These are phyloP conservation scores for Listrodromus nycthemerus DNA, from an alignment of 2,888 invertebrate species.

Conservation along the genomic window DNA sequence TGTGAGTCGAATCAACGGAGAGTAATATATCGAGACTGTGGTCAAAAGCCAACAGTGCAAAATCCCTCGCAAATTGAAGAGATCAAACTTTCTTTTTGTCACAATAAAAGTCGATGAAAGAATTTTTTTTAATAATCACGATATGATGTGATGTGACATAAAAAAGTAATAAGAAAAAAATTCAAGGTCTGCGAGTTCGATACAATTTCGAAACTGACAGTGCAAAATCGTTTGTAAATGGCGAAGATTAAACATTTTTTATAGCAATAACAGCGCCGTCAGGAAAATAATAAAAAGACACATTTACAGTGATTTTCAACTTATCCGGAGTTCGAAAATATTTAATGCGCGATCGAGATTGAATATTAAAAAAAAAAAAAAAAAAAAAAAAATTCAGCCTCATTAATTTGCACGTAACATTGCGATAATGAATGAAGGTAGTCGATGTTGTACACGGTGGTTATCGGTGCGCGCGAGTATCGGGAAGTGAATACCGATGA, in stretches of 20 bases:
- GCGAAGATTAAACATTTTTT: too few species aligned
- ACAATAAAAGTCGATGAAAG: too few species aligned
- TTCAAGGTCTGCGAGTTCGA: too few species aligned
- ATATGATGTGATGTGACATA: background rate
- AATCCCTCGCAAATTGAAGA: too few species aligned
- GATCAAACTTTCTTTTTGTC: too few species aligned
- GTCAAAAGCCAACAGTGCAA: too few species aligned
- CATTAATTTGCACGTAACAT: background rate
- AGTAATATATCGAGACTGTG: background rate
- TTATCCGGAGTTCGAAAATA: background rate
- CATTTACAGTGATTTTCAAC: background rate
- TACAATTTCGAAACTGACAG: too few species aligned
- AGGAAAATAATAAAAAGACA: too few species aligned
- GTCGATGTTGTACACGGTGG: background rate
- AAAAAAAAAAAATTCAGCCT: background rate
- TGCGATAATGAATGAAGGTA: constrained; percentile 25
- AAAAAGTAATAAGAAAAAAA: too few species aligned
- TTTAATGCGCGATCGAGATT: background rate
- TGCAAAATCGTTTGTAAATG: too few species aligned
- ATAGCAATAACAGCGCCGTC: too few species aligned
- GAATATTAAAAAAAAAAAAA: constrained; percentile 7
- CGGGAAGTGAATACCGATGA: constrained; percentile 58
- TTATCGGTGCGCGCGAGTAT: constrained; percentile 28
- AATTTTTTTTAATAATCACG: too few species aligned
- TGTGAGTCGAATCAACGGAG: background rate